Evolutionary conservation across 2,113 vertebrate species (phyloP), one percentile per base, ranked within the genome.

Genomic region (Poeciliopsis retropinna): DNA sequence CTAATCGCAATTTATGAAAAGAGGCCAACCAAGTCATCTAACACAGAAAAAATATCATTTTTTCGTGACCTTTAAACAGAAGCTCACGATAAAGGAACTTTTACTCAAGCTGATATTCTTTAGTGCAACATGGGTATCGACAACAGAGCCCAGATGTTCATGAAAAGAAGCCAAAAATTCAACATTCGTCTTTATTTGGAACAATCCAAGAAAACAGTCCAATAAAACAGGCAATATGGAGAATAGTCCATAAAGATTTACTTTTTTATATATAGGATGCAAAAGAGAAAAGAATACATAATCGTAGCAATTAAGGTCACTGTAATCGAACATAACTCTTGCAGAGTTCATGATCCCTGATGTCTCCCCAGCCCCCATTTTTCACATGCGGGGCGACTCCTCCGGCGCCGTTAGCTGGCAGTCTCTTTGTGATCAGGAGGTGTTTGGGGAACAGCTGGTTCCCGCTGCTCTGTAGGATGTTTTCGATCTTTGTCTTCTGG

Each of bases 301-400:
- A 88, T 84, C 70, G 67, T 89, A 85, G 78, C 79, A 90, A 88
- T 87, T 90, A 92, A 92, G 87, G 93, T 99, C 95, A 99, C 94
- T 99, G 98, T 92, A 99, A 95, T 88, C 97, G 93, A 89, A 96
- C 96, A 79, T 99, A 99, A 84, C 97, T 99, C 92, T 98, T 98
- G 92, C 98, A 99, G 91, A 99, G 96, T 94, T 99, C 98, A 39
- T 99, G 98, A 93, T 99, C 98, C 94, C 97, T 96, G 88, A 99
- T 98, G 75, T 99, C 97, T 19, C 98, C 98, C 98, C 98, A 99
- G 0, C 98, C 98, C 32, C 98, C 98, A 17, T 99, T 99, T 86
- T 98, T 99, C 34, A 98, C 98, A 15, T 97, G 97, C n/a, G 97
- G 96, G 63, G 96, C 95, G 70, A 97, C 83, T 14, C 96, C 95